phyloP scores from a whole-genome alignment of 2,797 vertebrate species.

The Sus cebifrons region DNA sequence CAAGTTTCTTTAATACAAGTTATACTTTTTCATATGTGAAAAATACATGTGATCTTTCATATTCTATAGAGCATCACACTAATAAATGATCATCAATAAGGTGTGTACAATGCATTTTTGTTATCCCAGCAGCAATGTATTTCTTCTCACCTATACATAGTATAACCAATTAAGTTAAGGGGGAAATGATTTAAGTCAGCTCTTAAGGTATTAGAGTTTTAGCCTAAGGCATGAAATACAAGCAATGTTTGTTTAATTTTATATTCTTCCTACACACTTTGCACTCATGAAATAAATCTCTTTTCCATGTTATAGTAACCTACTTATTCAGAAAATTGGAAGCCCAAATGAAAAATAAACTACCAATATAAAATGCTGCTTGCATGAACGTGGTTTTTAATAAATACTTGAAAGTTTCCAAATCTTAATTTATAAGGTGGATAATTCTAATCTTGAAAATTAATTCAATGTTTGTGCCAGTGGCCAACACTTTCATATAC shows the following conservation, averaged over 20 bases:
- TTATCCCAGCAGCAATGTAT: not conserved
- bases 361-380: not conserved
- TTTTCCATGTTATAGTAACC: not conserved
- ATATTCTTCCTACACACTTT: not conserved
- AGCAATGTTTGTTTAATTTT: not conserved
- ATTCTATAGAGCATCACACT: not conserved
- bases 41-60: not conserved
- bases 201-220: constrained; percentile 7
- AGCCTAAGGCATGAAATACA: not conserved
- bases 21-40: not conserved
- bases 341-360: constrained; percentile 54
- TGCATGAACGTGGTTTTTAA: constrained; percentile 7
- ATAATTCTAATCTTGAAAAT: constrained; percentile 52
- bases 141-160: not conserved
- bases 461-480: constrained; percentile 22
- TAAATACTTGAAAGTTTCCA: not conserved
- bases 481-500: not conserved
- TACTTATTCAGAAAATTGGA: constrained; percentile 7
- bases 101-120: not conserved
- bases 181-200: not conserved
- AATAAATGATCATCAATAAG: not conserved
- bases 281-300: not conserved
- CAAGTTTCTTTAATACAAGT: not conserved
- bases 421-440: constrained; percentile 53
- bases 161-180: not conserved